Evolutionary conservation across 2,113 vertebrate species (phyloP), one percentile per base, ranked within the genome.

Genomic region (Argyrosomus japonicus): DNA sequence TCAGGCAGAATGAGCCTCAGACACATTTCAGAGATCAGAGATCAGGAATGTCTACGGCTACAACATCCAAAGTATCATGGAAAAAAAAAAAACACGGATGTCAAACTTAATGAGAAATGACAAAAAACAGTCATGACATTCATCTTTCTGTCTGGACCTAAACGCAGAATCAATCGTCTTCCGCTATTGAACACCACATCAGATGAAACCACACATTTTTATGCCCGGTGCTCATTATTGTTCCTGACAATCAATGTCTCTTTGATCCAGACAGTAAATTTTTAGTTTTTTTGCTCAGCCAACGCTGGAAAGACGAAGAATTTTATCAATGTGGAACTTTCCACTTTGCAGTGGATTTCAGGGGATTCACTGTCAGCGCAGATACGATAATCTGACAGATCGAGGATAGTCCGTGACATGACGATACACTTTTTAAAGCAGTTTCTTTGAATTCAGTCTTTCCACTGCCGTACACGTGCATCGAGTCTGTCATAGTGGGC

Each of bases 101-200:
- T 64, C 36, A 45, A 67, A 48, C 15, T 67, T 18, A 8, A 57
- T 6, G 13, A 81, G 54, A 58, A 73, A 68, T 43, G 32, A 36
- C 36, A 45, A 64, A 65, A 64, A 23, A 23, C 61, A 61, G 13
- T 74, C 8, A 7, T 62, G 14, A 36, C 17, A 8, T 19, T n/a
- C 7, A 5, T 53, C 51, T 53, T 47, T 13, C 12, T 14, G 11
- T 47, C 45, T 47, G 11, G 45, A 14, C 11, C 45, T 12, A 47
- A n/a, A 14, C 11, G 10, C 45, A 45, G 8, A 7, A 40, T 8
- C 36, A 36, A 36, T 8, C 7, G 11, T 45, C 45, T 47, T 47
- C 45, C 5, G 12, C 14, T 47, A 12, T 14, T 47, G 14, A 12
- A 47, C 45, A 47, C 11, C 11, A 47, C 12, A 47, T 47, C 12